Evolutionary conservation across 2,113 vertebrate species (phyloP), one percentile per base, ranked within the genome.

Genomic region (Bos taurus): DNA sequence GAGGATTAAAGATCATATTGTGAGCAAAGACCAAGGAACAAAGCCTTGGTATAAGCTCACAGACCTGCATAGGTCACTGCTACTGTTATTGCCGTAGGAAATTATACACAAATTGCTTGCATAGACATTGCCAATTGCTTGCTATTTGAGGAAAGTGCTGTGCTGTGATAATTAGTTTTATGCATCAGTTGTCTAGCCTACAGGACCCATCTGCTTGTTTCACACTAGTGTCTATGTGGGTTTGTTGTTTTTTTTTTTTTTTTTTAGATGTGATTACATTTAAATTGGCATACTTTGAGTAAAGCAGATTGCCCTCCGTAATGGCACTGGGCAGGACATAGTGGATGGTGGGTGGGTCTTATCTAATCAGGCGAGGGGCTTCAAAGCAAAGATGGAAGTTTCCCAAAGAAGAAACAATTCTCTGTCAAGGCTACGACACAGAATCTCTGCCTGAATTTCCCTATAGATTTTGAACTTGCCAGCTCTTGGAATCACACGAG

Each of bases 1-100:
- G 36, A 36, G 17, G 13, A 64, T 19, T 19, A 16, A 16, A 36
- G 6, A 36, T 5, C 1, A 50, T 11, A 19, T 3, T 4, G 40
- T 16, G 7, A 2, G 28, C 67, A 16, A 50, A 50, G 5, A 19
- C 3, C 30, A 23, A 91, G 62, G 52, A n/a, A 19, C 7, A 17
- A 21, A n/a, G 8, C 10, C 26, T 33, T 3, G 7, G 23, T 25
- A 16, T 4, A 3, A 28, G 60, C 36, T 17, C 91, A 62, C n/a
- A 46, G 30, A 36, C 12, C 36, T 28, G 2, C 26, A 48, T 17
- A 5, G 78, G 30, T 16, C 26, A 36, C 9, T 7, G 9, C 2
- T 28, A 15, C 2, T 2, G 6, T 2, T 17, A 6, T 1, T 52
- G 7, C 36, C 14, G 0, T 1, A n/a, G 52, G n/a, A 26, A 82